Base-by-base conservation (phyloP, 2,113 vertebrate species). In the Noturus placidus region DNA sequence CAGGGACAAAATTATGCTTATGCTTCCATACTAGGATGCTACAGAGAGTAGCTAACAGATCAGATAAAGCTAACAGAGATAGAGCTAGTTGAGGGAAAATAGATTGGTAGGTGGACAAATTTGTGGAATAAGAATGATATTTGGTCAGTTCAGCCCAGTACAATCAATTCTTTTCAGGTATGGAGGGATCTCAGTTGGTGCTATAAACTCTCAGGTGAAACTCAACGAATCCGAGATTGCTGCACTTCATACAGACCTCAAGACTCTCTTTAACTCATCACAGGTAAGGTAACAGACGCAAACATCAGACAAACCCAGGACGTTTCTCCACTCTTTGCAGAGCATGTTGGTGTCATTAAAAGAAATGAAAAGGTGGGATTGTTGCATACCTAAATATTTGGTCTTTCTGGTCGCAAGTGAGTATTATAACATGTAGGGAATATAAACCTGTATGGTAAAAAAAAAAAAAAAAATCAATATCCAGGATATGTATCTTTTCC, bases 151-250 rank as follows among this genome's bases (percentile, higher is more conserved):
- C 27, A 27, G 22, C 20, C 4, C 0, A 78, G 30, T 78, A 30
- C 15, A 27, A 78, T 81, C 10, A 90, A 7, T 0, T 25, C 19
- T 25, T 81, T 81, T 38, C 72, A 96, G 95, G 89, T 96, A 93
- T 0, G 95, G 95, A 7, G 95, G 95, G 15, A 91, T 95, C 56
- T 95, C 95, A 7, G 93, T 95, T 0, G 95, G 95, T 46, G 95
- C 74, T 4, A 86, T 93, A 87, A 95, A 95, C 92, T 95, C 94
- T 6, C 95, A 95, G 82, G 95, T 94, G 83, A 92, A 30, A 54
- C 81, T 96, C 88, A 95, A 89, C 0, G 92, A 93, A 70, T 85
- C 87, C 8, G 92, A 74, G 25, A 92, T 95, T 22, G 38, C 89
- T 57, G 87, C 50, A 27, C 30, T 87, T 25, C 87, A 95, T 76